Conservation (phyloP, 2,113 vertebrate species). For the Thalassoma bifasciatum region DNA sequence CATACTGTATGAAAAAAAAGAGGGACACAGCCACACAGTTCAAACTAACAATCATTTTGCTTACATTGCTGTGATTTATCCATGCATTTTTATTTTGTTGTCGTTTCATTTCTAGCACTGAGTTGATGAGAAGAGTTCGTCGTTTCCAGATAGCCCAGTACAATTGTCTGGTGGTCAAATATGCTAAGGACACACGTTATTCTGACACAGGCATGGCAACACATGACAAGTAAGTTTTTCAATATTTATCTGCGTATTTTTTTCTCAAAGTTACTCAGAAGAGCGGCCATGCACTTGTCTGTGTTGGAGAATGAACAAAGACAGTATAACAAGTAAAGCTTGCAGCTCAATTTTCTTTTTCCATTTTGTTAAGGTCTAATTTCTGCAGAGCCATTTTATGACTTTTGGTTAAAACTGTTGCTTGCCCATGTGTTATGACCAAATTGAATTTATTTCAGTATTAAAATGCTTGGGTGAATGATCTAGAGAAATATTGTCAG, state of each 20-base stretch:
- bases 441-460: too few relatives aligned
- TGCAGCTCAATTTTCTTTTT: neutral
- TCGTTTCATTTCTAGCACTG: slow-evolving; percentile 84
- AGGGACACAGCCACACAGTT: neutral
- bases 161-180: slow-evolving; percentile 92
- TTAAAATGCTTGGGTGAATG: too few relatives aligned
- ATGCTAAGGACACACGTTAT: slow-evolving; percentile 92
- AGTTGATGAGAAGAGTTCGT: slow-evolving; percentile 92
- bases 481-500: too few relatives aligned
- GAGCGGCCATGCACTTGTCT: too few relatives aligned
- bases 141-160: slow-evolving; percentile 95
- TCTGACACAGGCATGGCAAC: slow-evolving; percentile 85
- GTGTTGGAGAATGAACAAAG: neutral
- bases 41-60: neutral
- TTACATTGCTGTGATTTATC: neutral
- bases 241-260: neutral
- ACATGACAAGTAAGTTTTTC: slow-evolving; percentile 87
- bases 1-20: neutral
- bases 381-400: neutral
- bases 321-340: neutral
- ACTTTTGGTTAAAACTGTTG: neutral
- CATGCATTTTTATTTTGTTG: neutral
- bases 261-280: neutral
- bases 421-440: neutral
- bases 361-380: neutral